phyloP scores from a whole-genome alignment of 2,888 invertebrate species.

The Apotomis turbidana region DNA sequence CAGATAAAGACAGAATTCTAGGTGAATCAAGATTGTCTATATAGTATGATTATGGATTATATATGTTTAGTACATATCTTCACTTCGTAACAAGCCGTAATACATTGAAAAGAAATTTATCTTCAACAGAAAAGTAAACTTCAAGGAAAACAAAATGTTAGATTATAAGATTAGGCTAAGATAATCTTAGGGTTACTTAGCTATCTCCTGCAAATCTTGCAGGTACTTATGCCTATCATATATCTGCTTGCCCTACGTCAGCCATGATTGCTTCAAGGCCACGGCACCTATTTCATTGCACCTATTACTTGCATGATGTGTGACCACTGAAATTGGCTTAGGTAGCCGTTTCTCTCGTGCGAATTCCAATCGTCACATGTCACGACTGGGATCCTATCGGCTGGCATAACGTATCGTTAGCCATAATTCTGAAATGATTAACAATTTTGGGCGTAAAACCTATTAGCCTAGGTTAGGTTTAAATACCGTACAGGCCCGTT shows the following conservation, averaged over 20 bases:
- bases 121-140: not conserved
- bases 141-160: not conserved
- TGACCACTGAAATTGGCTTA: conserved; percentile 35
- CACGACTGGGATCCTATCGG: too few relatives aligned
- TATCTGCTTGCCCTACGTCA: conserved; percentile 2
- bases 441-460: too few relatives aligned
- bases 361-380: conserved; percentile 2
- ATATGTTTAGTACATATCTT: too few relatives aligned
- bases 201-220: conserved; percentile 10
- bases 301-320: conserved; percentile 34
- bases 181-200: not conserved
- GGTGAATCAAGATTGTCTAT: too few relatives aligned
- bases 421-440: too few relatives aligned
- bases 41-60: too few relatives aligned
- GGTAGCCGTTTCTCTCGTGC: conserved; percentile 13
- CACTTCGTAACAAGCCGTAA: not conserved
- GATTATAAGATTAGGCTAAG: not conserved
- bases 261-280: conserved; percentile 39
- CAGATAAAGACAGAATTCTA: too few relatives aligned
- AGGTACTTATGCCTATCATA: conserved; percentile 4
- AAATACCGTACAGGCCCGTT: too few relatives aligned
- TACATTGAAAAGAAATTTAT: too few relatives aligned
- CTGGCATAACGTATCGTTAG: too few relatives aligned
- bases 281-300: conserved; percentile 23
- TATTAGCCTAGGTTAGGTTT: too few relatives aligned